Evolutionary conservation across 2,888 invertebrate species (phyloP), one percentile per base, ranked within the genome.

Genomic region (Acanthosepion pharaonis): DNA sequence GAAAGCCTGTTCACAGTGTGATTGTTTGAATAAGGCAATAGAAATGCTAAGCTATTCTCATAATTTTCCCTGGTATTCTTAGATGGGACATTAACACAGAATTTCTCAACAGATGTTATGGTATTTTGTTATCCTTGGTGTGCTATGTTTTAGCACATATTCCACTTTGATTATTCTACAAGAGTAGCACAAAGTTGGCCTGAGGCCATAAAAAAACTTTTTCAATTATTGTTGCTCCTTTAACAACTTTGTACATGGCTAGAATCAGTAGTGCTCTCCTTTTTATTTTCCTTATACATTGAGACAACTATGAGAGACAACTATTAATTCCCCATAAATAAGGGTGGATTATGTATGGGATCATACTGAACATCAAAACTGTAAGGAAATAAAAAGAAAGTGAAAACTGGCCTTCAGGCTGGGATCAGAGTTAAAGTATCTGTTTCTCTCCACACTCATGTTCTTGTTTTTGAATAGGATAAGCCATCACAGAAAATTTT

Each of bases 1-100:
- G n/a, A 78, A 78, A n/a, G 78, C 78, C n/a, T 78, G n/a, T n/a
- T 78, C n/a, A n/a, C 78, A 78, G 15, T 78, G 78, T 78, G 78
- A 78, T n/a, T 11, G 33, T 78, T n/a, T 33, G n/a, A 78, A 33
- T n/a, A 78, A 78, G 18, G n/a, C 78, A 78, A 78, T 78, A 78
- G 78, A n/a, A 78, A 78, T 78, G n/a, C 78, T 78, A n/a, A 78
- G 78, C 18, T 78, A n/a, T 78, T 78, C 78, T n/a, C 78, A 33
- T 78, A 78, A 78, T 78, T n/a, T 78, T 33, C n/a, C 11, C 78
- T 78, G 78, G n/a, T 78, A 78, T 78, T 78, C 78, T 78, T 78
- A n/a, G n/a, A 78, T 78, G n/a, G 78, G n/a, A n/a, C 78, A 78
- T 78, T 78, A 78, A 78, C 78, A 33, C n/a, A 15, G 78, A 78